Evolutionary conservation across 2,797 vertebrate species (phyloP), one percentile per base, ranked within the genome.

Genomic region (Sebastes vulpes): DNA sequence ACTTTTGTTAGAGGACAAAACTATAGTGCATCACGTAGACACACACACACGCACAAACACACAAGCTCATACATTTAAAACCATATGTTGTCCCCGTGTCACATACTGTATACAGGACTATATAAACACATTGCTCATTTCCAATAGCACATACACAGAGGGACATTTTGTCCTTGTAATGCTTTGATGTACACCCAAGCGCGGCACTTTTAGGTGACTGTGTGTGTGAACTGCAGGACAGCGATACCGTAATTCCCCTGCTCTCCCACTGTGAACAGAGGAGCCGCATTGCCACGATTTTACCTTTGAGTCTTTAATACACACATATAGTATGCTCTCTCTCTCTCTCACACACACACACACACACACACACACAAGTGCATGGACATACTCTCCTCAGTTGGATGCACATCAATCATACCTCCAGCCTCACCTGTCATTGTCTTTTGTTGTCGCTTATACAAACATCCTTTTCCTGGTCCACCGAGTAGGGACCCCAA

Each of bases 381-480:
- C 48, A 50, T 18, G 21, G 26, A 29, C 58, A 64, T 20, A 50
- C 57, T 29, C 73, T 20, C 21, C 70, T 78, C 59, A 75, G 63
- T 16, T 85, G 83, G 81, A 89, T 79, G 80, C 73, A 75, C 90
- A 93, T 93, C 89, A 89, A 92, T 93, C 93, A 94, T 72, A 16
- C 78, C 83, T 75, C 50, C 74, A 75, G 76, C 66, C 77, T 90
- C 79, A 89, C 84, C 88, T 87, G 88, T 84, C 89, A 82, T 58
- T 84, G 87, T 89, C 82, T 89, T 89, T 82, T 84, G 82, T 83
- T 89, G 83, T 83, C 42, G 16, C 72, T 65, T 81, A 88, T 65
- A 81, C 82, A 89, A 83, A 83, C 83, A 84, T 89, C 73, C 79
- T 60, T 68, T 60, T 66, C 53, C 28, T 69, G 72, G 81, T 79